Evolutionary conservation across 2,888 invertebrate species (phyloP).

Genomic region (Nematopogon swammerdamellus): DNA sequence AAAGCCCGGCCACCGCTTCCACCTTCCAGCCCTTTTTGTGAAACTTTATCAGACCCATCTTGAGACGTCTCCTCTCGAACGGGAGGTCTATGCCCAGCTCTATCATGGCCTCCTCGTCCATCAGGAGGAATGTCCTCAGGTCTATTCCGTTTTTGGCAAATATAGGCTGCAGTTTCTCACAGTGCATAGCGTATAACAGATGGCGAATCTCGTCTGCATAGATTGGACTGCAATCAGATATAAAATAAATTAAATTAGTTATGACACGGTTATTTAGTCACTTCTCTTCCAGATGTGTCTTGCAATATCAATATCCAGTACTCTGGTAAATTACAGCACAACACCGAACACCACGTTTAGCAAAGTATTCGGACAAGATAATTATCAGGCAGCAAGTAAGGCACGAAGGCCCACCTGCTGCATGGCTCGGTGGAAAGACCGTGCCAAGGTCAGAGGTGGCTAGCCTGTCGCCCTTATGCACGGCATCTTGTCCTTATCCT

Average conservation of each 20-base stretch:
- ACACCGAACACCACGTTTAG: no score
- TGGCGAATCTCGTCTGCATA: conserved; percentile 52
- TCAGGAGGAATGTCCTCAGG: conserved; percentile 53
- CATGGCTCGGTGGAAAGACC: no score
- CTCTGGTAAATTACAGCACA: no score
- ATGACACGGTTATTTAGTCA: no score
- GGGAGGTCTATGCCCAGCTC: conserved; percentile 57
- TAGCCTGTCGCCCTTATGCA: no score
- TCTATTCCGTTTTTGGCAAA: conserved; percentile 48
- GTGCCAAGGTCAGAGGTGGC: no score
- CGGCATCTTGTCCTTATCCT: no score
- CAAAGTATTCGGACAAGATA: no score
- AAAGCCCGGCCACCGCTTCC: conserved; percentile 36
- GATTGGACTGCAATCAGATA: conserved; percentile 39
- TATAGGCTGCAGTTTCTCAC: conserved; percentile 41
- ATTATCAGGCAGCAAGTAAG: no score
- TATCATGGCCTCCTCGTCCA: conserved; percentile 55
- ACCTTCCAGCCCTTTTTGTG: conserved; percentile 56
- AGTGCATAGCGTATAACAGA: conserved; percentile 59
- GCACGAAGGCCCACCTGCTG: no score
- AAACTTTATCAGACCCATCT: conserved; percentile 52
- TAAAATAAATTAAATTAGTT: conserved; percentile 7
- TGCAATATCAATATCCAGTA: no score
- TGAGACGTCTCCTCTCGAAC: conserved; percentile 55
- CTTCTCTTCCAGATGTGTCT: no score